Evolutionary conservation across 2,113 vertebrate genomes (phyloP).

Genomic region (Cygnus buccinator): DNA sequence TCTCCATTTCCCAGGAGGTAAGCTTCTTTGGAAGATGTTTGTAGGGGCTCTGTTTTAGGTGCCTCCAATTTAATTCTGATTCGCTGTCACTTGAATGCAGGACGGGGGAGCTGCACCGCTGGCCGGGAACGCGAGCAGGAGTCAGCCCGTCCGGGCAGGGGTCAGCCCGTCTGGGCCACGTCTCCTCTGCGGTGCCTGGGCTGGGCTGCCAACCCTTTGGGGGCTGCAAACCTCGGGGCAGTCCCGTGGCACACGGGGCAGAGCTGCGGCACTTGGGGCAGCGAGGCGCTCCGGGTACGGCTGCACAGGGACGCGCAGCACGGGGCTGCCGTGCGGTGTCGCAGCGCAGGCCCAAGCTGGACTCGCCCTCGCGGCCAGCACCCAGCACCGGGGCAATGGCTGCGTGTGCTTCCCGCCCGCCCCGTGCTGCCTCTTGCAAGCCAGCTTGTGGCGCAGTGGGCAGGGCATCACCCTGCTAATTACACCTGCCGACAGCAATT

Average conservation of each 20-base stretch:
- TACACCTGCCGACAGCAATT: background rate
- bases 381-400: no score
- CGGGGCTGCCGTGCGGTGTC: rapidly evolving
- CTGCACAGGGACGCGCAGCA: rapidly evolving
- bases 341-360: background rate
- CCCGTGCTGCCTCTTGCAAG: background rate
- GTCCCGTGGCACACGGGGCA: background rate
- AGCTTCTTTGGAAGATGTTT: background rate
- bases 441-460: background rate
- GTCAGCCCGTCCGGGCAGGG: rapidly evolving
- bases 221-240: background rate
- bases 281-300: rapidly evolving
- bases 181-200: background rate
- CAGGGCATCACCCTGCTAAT: background rate
- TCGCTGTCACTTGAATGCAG: rapidly evolving
- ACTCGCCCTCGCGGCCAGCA: no score
- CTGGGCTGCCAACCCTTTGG: background rate
- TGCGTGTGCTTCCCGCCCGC: no score
- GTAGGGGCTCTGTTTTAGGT: background rate
- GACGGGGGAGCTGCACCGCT: rapidly evolving
- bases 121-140: rapidly evolving
- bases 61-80: background rate
- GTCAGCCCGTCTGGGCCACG: background rate
- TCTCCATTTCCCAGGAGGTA: background rate
- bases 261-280: no score